Conservation (phyloP, 92 coral and sea anemone genomes). For the Zoanthus sociatus region DNA sequence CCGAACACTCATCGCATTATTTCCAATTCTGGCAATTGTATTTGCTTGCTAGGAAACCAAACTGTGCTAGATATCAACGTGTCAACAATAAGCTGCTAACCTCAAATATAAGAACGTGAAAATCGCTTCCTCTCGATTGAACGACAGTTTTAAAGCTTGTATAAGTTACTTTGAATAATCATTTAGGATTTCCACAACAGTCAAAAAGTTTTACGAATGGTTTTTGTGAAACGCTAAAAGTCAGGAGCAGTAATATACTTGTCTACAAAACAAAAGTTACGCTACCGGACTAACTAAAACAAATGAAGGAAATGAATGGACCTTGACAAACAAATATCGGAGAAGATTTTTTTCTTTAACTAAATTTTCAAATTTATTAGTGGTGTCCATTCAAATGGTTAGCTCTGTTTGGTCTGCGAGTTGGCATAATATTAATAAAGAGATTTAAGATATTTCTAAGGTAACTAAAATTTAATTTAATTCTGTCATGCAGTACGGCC, state of each 20-base stretch:
- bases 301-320: not conserved
- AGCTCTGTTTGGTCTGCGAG: not conserved
- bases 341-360: not conserved
- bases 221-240: constrained; percentile 11
- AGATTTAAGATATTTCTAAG: constrained; percentile 35
- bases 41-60: not conserved
- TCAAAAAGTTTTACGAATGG: too few relatives aligned
- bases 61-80: not conserved
- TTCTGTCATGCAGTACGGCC: not conserved
- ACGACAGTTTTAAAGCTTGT: not conserved
- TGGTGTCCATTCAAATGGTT: not conserved
- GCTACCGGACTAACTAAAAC: not conserved
- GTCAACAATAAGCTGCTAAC: not conserved
- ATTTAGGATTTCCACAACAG: not conserved
- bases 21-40: not conserved
- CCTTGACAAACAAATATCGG: too few relatives aligned
- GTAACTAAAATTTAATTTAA: constrained; percentile 17
- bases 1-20: not conserved
- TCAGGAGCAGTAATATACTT: constrained; percentile 2
- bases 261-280: not conserved
- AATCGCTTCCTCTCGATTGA: not conserved
- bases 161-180: not conserved
- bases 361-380: too few relatives aligned
- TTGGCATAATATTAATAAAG: constrained; percentile 37
- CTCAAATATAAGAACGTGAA: not conserved